Evolutionary conservation across 2,113 vertebrate genomes (phyloP).

Genomic region (Garra rufa): DNA sequence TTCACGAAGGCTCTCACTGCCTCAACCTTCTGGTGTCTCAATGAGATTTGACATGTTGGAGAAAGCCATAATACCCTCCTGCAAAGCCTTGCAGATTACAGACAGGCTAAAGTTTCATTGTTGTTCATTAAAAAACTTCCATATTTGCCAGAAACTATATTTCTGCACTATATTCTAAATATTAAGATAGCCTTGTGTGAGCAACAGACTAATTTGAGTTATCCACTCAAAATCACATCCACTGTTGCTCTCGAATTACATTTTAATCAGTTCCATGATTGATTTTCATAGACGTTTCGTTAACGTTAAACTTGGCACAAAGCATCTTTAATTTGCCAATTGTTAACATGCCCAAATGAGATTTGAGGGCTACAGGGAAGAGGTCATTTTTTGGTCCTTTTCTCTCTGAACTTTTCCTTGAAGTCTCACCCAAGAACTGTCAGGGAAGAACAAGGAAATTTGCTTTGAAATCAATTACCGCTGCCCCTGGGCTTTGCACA

Average conservation of each 20-base stretch:
- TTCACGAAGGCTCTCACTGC: slow-evolving; percentile 18
- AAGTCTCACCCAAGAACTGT: slow-evolving; percentile 38
- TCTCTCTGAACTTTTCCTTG: neutral
- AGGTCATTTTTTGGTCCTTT: neutral
- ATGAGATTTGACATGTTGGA: slow-evolving; percentile 28
- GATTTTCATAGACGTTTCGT: neutral
- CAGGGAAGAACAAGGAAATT: slow-evolving; percentile 41
- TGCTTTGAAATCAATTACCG: slow-evolving; percentile 55
- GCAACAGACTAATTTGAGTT: neutral
- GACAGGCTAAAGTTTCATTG: neutral
- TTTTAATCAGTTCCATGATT: neutral
- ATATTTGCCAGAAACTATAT: neutral
- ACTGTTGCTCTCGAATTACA: neutral
- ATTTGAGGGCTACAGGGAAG: neutral
- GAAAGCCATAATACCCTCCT: slow-evolving; percentile 8
- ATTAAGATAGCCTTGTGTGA: neutral
- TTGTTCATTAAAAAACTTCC: neutral
- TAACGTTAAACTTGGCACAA: neutral
- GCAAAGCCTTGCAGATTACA: neutral
- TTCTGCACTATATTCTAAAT: neutral
- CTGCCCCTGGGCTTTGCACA: slow-evolving; percentile 49
- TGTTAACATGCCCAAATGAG: neutral
- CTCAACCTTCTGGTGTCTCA: neutral
- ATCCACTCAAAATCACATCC: neutral
- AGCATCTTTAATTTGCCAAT: neutral